phyloP scores from a whole-genome alignment of 2,888 invertebrate species.

The Sarcophaga subvicina region DNA sequence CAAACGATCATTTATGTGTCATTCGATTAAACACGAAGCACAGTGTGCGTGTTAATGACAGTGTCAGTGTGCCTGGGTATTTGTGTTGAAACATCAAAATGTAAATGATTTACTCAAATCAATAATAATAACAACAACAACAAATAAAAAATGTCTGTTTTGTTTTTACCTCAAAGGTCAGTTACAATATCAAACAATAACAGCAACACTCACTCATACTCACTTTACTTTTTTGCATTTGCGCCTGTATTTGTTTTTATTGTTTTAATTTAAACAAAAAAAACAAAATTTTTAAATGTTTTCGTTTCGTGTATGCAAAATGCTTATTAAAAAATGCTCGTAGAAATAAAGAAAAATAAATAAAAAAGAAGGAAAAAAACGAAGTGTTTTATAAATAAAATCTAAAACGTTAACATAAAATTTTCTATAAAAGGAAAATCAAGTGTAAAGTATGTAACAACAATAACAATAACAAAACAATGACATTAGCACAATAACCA shows the following conservation, averaged over 20 bases:
- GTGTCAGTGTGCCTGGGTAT: too few species aligned
- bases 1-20: conserved; percentile 8
- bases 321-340: background rate
- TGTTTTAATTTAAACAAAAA: background rate
- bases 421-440: conserved; percentile 64
- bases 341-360: background rate
- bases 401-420: conserved; percentile 39
- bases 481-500: conserved; percentile 1
- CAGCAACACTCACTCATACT: background rate
- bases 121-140: conserved; percentile 36
- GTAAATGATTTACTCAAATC: conserved; percentile 39
- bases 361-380: conserved; percentile 15
- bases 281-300: background rate
- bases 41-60: too few species aligned
- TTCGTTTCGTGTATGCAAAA: conserved; percentile 4
- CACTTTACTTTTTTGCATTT: too few species aligned
- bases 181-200: conserved; percentile 42
- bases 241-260: conserved; percentile 23
- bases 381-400: conserved; percentile 17
- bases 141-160: background rate
- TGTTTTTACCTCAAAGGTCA: conserved; percentile 50
- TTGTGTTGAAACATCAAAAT: conserved; percentile 26
- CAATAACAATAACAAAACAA: conserved; percentile 35
- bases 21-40: conserved; percentile 1
- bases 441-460: conserved; percentile 51